Base-by-base conservation (phyloP, 2,113 vertebrate genomes). In the Oryzias curvinotus region DNA sequence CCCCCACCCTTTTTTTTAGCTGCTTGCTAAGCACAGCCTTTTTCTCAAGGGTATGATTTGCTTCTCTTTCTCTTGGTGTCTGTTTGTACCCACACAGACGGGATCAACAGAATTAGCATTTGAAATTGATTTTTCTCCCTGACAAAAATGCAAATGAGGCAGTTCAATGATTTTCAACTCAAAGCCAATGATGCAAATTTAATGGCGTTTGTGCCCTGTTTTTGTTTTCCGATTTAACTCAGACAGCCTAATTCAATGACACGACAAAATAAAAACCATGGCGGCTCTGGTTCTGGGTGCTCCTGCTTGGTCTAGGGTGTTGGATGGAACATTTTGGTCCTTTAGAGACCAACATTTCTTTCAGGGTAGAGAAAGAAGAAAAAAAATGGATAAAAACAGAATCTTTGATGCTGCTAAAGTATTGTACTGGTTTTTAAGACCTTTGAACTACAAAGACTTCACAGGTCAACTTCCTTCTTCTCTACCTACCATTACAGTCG, bases 41-140 rank as follows among this genome's bases (percentile, higher is more conserved):
- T 56, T 52, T 75, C 84, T 85, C 57, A 3, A 70, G 78, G 74
- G 74, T 71, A 64, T 72, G 66, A 73, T 86, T 78, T 60, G 63
- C 71, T 60, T 56, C 65, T 52, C 19, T 64, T 52, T 64, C 55
- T 46, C 60, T 71, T 82, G 75, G 81, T 67, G 83, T 75, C 51
- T 68, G 58, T 83, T 65, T 75, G 65, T 73, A 67, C 77, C 65
- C 68, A 85, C 59, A 75, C 80, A 79, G 47, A 65, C 30, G 16
- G 65, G 68, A 80, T 85, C 77, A 75, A 75, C 83, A 65, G 72
- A 76, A 77, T 75, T 60, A 72, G 78, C 80, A 78, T 75, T 57
- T 62, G 56, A 73, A 71, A 84, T 84, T 68, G 77, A 84, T 78
- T 85, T 86, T 71, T 64, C 62, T 71, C 58, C 75, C 69, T 23